Conservation (phyloP, 2,113 vertebrate species). For the Ascaphus truei region DNA sequence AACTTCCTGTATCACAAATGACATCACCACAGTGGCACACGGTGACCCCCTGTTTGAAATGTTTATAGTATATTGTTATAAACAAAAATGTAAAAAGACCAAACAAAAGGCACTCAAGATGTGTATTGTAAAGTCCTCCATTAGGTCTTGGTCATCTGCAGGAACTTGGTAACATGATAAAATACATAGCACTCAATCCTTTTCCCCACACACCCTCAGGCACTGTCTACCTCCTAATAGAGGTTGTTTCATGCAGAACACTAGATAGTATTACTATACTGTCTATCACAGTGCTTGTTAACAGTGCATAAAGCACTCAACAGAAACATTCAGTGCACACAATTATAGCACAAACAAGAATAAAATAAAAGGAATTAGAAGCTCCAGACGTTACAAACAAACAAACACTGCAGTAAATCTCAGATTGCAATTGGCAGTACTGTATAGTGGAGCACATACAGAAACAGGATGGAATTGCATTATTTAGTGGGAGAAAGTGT, state of each 20-base stretch:
- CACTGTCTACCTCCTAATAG: not conserved
- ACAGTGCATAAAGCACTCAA: not conserved
- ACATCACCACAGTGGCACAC: no score
- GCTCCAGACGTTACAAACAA: not conserved
- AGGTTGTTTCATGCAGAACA: not conserved
- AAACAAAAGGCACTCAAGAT: not conserved
- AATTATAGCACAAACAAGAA: not conserved
- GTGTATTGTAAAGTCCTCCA: not conserved
- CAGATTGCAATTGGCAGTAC: slow-evolving; percentile 28
- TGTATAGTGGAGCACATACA: not conserved
- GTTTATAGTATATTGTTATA: no score
- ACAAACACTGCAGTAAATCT: slow-evolving; percentile 13
- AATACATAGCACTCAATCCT: not conserved
- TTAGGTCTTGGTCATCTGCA: not conserved
- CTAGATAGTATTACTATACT: not conserved
- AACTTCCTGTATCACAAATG: no score
- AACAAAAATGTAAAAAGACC: not conserved
- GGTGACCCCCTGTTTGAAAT: no score
- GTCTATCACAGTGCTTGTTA: not conserved
- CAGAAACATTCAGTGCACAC: not conserved
- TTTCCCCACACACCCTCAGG: not conserved
- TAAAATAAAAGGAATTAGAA: not conserved
- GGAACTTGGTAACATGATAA: not conserved
- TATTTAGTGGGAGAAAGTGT: slow-evolving; percentile 3
- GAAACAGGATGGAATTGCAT: not conserved